A percentile compares a stretch with the other conserved stretches of the same genome.
Evolutionary conservation across 2,888 invertebrate genomes (phyloP).

Genomic region (Pantelozetes paolii): DNA sequence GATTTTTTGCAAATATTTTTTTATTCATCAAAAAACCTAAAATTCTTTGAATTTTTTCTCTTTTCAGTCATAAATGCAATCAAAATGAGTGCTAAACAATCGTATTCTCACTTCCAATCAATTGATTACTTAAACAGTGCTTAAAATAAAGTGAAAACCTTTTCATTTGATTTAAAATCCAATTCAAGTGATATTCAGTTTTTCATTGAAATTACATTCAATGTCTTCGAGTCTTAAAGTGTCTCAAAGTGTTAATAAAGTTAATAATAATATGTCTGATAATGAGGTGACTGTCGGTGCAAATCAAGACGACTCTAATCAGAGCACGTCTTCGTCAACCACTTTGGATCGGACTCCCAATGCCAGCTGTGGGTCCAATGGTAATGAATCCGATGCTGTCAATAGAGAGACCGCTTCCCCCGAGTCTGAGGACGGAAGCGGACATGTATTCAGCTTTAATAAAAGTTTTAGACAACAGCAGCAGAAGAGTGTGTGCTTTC

Average conservation of each 20-base stretch:
- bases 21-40: too few species aligned
- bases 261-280: not conserved
- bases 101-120: too few species aligned
- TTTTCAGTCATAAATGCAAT: too few species aligned
- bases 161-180: not conserved
- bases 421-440: slow-evolving; percentile 14
- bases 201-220: not conserved
- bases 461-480: not conserved
- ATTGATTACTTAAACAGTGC: too few species aligned
- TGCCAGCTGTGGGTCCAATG: not conserved
- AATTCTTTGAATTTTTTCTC: too few species aligned
- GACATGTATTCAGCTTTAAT: slow-evolving; percentile 24
- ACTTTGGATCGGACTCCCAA: not conserved
- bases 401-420: slow-evolving; percentile 5
- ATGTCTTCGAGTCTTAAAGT: not conserved
- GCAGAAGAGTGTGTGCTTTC: slow-evolving; percentile 51
- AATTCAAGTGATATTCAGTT: not conserved
- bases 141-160: too few species aligned
- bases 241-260: not conserved
- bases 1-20: too few species aligned
- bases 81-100: too few species aligned
- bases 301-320: slow-evolving; percentile 13
- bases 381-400: not conserved
- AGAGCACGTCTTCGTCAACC: slow-evolving; percentile 25
- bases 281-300: slow-evolving; percentile 6